Evolutionary conservation across 2,113 vertebrate species (phyloP).

Genomic region (Thamnaconus septentrionalis): DNA sequence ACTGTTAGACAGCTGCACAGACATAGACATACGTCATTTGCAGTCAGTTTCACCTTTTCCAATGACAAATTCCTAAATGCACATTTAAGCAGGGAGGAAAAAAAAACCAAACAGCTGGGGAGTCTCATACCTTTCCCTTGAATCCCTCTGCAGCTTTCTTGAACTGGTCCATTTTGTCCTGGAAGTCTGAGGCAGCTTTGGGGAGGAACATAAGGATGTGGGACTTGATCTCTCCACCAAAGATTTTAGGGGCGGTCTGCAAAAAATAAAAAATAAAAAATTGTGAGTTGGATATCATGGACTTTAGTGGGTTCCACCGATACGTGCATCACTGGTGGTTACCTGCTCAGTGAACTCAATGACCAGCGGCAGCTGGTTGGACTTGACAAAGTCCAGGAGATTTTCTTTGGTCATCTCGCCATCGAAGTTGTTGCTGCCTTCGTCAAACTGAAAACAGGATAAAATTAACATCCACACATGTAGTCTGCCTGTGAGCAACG

Average conservation of each 20-base stretch:
- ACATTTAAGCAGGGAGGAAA: neutral
- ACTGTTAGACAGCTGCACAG: no score
- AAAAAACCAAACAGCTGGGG: no score
- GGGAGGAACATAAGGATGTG: constrained; percentile 95
- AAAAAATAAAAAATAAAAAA: neutral
- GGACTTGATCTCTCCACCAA: constrained; percentile 98
- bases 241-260: constrained; percentile 97
- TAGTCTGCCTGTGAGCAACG: constrained; percentile 50
- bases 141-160: constrained; percentile 87
- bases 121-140: constrained; percentile 86
- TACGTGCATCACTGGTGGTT: neutral
- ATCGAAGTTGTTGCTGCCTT: constrained; percentile 90
- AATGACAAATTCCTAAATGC: no score
- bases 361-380: constrained; percentile 94
- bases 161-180: constrained; percentile 89
- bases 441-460: constrained; percentile 85
- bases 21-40: no score
- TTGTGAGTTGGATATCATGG: neutral
- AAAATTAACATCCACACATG: neutral
- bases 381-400: constrained; percentile 87
- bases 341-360: constrained; percentile 99
- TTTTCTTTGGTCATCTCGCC: constrained; percentile 89
- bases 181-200: constrained; percentile 84
- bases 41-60: no score
- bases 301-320: neutral